Base-by-base conservation (phyloP, 2,797 vertebrate genomes). In the Danio choprae region DNA sequence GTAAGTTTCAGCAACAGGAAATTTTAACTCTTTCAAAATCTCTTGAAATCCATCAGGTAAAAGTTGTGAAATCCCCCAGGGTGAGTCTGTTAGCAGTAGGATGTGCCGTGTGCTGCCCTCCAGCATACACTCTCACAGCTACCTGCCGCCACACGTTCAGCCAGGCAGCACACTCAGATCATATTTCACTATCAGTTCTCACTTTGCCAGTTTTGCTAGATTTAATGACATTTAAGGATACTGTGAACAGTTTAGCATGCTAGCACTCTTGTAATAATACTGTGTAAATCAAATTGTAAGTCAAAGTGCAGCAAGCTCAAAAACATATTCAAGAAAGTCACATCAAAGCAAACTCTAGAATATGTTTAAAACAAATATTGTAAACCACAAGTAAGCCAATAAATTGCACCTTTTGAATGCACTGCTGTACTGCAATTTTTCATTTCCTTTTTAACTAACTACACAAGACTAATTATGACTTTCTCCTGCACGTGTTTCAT, bases 81-180 rank as follows among this genome's bases (percentile, higher is more conserved):
- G 78, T 29, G 13, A 81, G 77, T 74, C 80, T 83, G 76, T 85
- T 69, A 76, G 81, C 70, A 85, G 76, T 65, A 81, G 80, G 82
- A 71, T 84, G 80, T 81, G 74, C 65, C 65, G 71, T 69, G 71
- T 71, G 65, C 70, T 84, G 56, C 62, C 44, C 64, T 71, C 72
- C 51, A 83, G 67, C 65, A 60, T 68, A 51, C 67, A 76, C 71
- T 86, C 69, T 81, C 53, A 80, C 59, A 74, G 18, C 63, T 58
- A 93, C 92, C 82, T 93, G 92, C 87, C 88, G 81, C 84, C 86
- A 91, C 92, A 91, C 77, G 92, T 86, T 89, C 44, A 67, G 59
- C 65, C 81, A 50, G 68, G 69, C 62, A 77, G 67, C 84, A 75
- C 22, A 58, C 55, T 75, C 18, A 20, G 65, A 72, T 81, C 50